Percentiles rank a stretch among this genome's conserved stretches.
These are phyloP conservation scores for Trialeurodes vaporariorum DNA, from an alignment of 1,140 invertebrate genomes.

Conservation along the genomic window DNA sequence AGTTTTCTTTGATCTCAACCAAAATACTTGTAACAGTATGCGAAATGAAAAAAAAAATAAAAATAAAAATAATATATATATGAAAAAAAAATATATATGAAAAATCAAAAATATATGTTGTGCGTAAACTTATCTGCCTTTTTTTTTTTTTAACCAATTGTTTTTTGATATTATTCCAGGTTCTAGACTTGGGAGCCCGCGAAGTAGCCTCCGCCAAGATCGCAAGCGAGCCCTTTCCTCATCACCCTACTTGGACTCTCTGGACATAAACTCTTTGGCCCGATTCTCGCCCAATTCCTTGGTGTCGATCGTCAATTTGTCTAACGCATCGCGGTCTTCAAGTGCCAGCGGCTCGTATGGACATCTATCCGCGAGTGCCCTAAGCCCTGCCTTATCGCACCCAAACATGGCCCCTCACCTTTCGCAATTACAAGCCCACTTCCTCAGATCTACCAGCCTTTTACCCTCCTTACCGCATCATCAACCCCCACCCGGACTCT, in stretches of 20 bases:
- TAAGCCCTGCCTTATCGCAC: conserved; percentile 53
- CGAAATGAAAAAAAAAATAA: too few relatives aligned
- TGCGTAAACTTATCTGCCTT: too few relatives aligned
- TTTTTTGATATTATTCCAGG: too few relatives aligned
- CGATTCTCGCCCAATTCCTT: conserved; percentile 88
- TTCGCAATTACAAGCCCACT: conserved; percentile 58
- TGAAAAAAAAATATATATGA: too few relatives aligned
- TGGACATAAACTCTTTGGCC: conserved; percentile 91
- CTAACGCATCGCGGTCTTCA: conserved; percentile 73
- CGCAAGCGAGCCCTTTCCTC: conserved; percentile 85
- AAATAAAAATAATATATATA: too few relatives aligned
- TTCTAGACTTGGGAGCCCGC: conserved; percentile 57
- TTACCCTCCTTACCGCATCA: conserved; percentile 38
- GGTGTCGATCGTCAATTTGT: conserved; percentile 70
- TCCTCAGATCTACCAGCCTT: conserved; percentile 39
- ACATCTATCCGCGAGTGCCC: conserved; percentile 76
- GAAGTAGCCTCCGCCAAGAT: conserved; percentile 45
- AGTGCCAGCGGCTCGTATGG: conserved; percentile 86
- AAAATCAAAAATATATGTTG: too few relatives aligned
- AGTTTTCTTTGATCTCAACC: too few relatives aligned
- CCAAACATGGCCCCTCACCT: conserved; percentile 51
- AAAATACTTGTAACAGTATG: too few relatives aligned
- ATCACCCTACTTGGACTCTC: conserved; percentile 86
- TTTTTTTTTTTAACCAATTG: too few relatives aligned
- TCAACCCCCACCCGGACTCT: conserved; percentile 29